These are phyloP conservation scores for Allobates femoralis DNA, from an alignment of 2,797 vertebrate species.

Conservation along the genomic window DNA sequence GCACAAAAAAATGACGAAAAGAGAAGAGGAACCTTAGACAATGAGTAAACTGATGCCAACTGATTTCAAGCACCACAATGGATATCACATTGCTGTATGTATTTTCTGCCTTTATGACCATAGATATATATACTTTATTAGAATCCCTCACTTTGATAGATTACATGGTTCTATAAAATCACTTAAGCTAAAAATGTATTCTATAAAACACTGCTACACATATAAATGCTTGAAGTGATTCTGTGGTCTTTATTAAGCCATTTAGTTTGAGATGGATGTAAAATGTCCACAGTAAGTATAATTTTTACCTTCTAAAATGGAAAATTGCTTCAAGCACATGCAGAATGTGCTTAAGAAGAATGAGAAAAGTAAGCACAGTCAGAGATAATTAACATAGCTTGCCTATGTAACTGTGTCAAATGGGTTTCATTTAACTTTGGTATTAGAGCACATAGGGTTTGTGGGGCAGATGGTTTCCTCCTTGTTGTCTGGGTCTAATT, in stretches of 20 bases:
- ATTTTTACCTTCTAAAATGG: conserved; percentile 16
- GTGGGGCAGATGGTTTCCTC: conserved; percentile 43
- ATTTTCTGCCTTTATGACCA: neutral
- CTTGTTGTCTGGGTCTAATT: conserved; percentile 53
- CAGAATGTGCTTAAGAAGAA: conserved; percentile 16
- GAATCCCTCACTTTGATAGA: neutral
- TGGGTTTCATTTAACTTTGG: conserved; percentile 35
- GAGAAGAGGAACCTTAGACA: neutral
- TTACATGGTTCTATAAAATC: neutral
- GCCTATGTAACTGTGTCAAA: conserved; percentile 48
- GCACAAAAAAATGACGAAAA: neutral
- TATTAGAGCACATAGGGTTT: conserved; percentile 31
- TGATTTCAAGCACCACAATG: neutral
- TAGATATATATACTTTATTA: neutral
- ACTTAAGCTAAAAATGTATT: neutral
- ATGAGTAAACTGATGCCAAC: neutral
- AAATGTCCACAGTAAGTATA: neutral
- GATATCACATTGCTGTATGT: neutral
- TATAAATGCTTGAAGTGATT: neutral
- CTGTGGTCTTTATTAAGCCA: neutral
- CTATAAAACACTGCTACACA: neutral
- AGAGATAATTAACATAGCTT: conserved; percentile 44
- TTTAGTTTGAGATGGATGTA: neutral
- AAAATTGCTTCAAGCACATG: conserved; percentile 35
- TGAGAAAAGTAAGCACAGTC: conserved; percentile 27